phyloP scores from a whole-genome alignment of 1,140 invertebrate genomes.

The Cherax destructor region DNA sequence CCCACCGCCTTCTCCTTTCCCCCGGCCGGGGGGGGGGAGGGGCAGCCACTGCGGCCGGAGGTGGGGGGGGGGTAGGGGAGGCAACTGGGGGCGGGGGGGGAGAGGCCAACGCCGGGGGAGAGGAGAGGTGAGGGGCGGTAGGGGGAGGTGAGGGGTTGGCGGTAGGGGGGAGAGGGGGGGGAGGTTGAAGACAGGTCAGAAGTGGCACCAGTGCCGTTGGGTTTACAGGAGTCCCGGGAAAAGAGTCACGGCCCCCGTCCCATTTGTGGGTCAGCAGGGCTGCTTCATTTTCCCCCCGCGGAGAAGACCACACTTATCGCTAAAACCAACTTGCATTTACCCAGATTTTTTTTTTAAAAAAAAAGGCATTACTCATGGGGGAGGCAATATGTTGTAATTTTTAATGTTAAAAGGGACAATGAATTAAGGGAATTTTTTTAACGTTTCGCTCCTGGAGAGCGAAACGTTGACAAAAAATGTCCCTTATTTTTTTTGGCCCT shows the following conservation, averaged over 20 bases:
- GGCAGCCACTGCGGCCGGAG: slow-evolving; percentile 49
- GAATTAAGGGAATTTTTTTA: too few species aligned
- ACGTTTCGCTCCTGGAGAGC: too few species aligned
- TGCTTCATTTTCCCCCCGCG: slow-evolving; percentile 97
- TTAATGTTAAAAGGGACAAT: too few species aligned
- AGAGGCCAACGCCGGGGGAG: slow-evolving; percentile 30
- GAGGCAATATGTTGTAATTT: too few species aligned
- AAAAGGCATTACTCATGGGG: too few species aligned
- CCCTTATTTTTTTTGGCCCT: too few species aligned
- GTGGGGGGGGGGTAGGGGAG: slow-evolving; percentile 35
- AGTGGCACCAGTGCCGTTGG: slow-evolving; percentile 30
- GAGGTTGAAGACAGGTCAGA: slow-evolving; percentile 25
- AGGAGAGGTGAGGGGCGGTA: slow-evolving; percentile 33
- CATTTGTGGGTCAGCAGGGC: slow-evolving; percentile 96
- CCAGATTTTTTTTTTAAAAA: not conserved
- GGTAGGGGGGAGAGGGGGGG: slow-evolving; percentile 29
- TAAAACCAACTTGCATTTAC: not conserved
- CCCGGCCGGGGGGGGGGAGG: slow-evolving; percentile 49
- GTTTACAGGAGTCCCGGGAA: slow-evolving; percentile 30
- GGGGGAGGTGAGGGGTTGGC: slow-evolving; percentile 14
- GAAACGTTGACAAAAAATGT: too few species aligned
- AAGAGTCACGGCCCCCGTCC: slow-evolving; percentile 50
- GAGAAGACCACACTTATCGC: slow-evolving; percentile 52
- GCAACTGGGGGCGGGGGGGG: slow-evolving; percentile 34
- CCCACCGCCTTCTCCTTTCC: slow-evolving; percentile 51